Evolutionary conservation across 2,113 vertebrate genomes (phyloP).

Genomic region (Uropsilus gracilis): DNA sequence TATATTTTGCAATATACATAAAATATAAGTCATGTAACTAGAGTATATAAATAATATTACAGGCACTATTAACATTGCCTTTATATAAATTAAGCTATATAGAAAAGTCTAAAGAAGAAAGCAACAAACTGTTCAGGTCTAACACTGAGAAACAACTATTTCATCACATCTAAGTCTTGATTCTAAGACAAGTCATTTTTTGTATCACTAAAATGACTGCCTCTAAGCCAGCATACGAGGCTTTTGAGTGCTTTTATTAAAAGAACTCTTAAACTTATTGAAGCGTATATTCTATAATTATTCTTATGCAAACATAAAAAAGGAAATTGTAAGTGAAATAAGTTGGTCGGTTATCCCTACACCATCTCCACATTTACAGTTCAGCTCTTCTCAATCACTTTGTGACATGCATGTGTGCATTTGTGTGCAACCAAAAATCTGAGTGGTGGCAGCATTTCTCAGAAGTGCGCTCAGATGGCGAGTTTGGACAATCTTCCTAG

Average conservation of each 20-base stretch:
- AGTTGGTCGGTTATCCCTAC: not conserved
- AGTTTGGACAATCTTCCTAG: not conserved
- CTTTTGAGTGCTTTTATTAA: slow-evolving; percentile 6
- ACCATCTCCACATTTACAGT: not conserved
- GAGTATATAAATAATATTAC: too few species aligned
- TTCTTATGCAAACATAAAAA: slow-evolving; percentile 1
- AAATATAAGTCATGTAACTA: not conserved
- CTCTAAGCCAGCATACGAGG: not conserved
- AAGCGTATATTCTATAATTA: slow-evolving; percentile 8
- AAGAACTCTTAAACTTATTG: not conserved
- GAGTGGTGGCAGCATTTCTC: not conserved
- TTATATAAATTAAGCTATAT: not conserved
- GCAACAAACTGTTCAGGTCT: not conserved
- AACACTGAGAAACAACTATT: slow-evolving; percentile 10
- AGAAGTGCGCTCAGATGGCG: not conserved
- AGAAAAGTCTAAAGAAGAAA: not conserved
- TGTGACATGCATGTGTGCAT: not conserved
- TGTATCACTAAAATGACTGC: not conserved
- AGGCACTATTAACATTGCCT: too few species aligned
- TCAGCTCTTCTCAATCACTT: not conserved
- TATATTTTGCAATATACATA: not conserved
- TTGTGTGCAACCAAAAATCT: not conserved
- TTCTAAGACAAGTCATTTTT: slow-evolving; percentile 12
- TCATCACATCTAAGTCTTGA: slow-evolving; percentile 30
- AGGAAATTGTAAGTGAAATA: not conserved